These are phyloP conservation scores for Scaptomyza parva DNA, from an alignment of 2,888 invertebrate species.

Conservation along the genomic window DNA sequence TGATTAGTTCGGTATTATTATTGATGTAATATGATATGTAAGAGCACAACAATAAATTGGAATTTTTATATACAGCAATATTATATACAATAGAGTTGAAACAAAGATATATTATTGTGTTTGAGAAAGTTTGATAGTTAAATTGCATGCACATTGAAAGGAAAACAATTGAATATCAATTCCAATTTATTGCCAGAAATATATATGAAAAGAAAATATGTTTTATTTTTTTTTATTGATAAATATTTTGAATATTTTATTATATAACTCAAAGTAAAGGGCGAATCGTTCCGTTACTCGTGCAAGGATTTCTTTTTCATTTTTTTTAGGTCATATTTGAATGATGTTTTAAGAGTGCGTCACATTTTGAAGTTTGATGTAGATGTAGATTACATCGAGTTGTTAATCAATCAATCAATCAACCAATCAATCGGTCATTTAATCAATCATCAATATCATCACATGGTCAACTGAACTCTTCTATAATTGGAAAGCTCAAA, in stretches of 20 bases:
- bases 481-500: conserved; percentile 51
- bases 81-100: conserved; percentile 3
- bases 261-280: conserved; percentile 73
- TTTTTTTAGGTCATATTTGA: too few species aligned
- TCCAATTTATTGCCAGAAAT: conserved; percentile 79
- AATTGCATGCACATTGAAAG: conserved; percentile 28
- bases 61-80: conserved; percentile 64
- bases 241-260: conserved; percentile 15
- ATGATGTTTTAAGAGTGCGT: too few species aligned
- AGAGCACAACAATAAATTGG: conserved; percentile 80
- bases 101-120: conserved; percentile 10
- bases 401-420: conserved; percentile 12
- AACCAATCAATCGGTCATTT: conserved; percentile 1
- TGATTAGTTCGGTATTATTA: neutral
- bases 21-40: neutral
- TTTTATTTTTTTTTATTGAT: too few species aligned
- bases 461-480: conserved; percentile 61
- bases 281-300: conserved; percentile 84
- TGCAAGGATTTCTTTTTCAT: conserved; percentile 82
- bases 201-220: neutral
- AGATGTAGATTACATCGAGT: conserved; percentile 6
- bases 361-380: conserved; percentile 25
- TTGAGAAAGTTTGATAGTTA: conserved; percentile 13
- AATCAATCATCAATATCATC: conserved; percentile 28
- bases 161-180: conserved; percentile 51